phyloP scores from a whole-genome alignment of 2,888 invertebrate genomes.

The Blastobasis adustella region DNA sequence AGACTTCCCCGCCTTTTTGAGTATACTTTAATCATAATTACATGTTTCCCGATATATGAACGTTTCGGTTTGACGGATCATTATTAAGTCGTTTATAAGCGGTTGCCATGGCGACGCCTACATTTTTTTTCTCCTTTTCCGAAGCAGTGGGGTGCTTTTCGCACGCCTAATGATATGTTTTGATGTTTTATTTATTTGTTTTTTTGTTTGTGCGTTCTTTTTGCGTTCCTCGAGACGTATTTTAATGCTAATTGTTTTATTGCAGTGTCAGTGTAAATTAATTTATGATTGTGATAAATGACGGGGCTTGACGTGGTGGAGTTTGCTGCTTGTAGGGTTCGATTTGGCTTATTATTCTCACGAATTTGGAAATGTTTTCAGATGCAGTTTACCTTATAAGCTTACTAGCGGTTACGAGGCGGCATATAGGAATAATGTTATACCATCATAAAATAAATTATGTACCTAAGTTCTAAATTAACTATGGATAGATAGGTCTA shows the following conservation, averaged over 20 bases:
- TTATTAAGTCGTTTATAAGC: conserved; percentile 59
- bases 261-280: conserved; percentile 16
- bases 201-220: background rate
- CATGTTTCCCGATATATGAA: conserved; percentile 59
- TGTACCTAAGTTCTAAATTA: no score
- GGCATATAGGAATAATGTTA: no score
- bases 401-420: no score
- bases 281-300: conserved; percentile 23
- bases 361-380: no score
- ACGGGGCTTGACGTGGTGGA: no score
- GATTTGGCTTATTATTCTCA: no score
- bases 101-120: conserved; percentile 60
- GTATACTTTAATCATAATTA: conserved; percentile 52
- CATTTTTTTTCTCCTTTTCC: conserved; percentile 21
- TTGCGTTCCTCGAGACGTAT: conserved; percentile 9
- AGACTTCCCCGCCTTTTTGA: conserved; percentile 21
- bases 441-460: no score
- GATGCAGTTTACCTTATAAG: no score
- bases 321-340: no score
- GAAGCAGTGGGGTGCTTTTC: conserved; percentile 28
- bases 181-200: conserved; percentile 28
- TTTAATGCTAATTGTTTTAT: conserved; percentile 12
- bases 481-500: no score
- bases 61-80: conserved; percentile 50
- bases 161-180: conserved; percentile 47